These are phyloP conservation scores for Trissoscelio sp. DNA, from an alignment of 2,888 invertebrate genomes.

Conservation along the genomic window DNA sequence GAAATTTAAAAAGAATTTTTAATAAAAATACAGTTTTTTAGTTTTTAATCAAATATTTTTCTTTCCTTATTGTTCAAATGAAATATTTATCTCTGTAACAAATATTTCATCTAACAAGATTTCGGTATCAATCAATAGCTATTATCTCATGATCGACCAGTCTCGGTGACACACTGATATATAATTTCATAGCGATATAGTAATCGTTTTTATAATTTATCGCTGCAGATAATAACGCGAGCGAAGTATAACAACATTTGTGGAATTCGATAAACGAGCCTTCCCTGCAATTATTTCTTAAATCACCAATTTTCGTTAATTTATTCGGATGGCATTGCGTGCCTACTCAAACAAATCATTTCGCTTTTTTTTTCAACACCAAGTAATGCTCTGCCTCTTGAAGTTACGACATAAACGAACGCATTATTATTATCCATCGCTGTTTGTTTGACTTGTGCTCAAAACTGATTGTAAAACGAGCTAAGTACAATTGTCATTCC, in stretches of 20 bases:
- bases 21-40: no score
- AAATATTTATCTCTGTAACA: no score
- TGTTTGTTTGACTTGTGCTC: conserved; percentile 58
- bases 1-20: no score
- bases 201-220: conserved; percentile 33
- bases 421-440: conserved; percentile 57
- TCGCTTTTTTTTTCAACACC: conserved; percentile 22
- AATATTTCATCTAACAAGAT: conserved; percentile 1
- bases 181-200: conserved; percentile 10
- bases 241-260: neutral
- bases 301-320: conserved; percentile 11
- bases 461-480: conserved; percentile 64
- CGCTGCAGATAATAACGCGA: conserved; percentile 32
- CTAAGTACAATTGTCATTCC: conserved; percentile 58
- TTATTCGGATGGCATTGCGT: neutral
- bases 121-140: conserved; percentile 18
- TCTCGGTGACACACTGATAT: conserved; percentile 21
- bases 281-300: neutral
- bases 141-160: conserved; percentile 13
- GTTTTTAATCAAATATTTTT: no score
- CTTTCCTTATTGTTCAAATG: no score
- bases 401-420: conserved; percentile 37
- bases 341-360: neutral
- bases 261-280: conserved; percentile 33
- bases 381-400: neutral